Base-by-base conservation (phyloP, 2,113 vertebrate species). In the Gavia stellata region DNA sequence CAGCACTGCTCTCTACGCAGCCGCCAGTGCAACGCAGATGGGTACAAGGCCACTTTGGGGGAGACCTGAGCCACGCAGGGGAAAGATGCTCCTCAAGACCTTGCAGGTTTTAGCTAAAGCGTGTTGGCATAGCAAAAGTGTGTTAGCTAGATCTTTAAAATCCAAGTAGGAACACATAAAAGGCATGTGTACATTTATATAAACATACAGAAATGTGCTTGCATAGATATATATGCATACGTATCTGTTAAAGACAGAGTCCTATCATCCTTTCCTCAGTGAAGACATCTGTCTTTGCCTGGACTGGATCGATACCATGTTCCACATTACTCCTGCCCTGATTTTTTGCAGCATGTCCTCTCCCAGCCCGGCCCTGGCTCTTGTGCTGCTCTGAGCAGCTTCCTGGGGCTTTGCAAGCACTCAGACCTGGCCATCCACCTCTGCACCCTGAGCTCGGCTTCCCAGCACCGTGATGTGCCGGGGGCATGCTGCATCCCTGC, bases 1-100 rank as follows among this genome's bases (percentile, higher is more conserved):
- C 20, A 40, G 42, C 52, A 33, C 52, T 2, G 1, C 0, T 0
- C 40, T 36, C 44, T 13, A 0, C 0, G 0, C 67, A 45, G 49
- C 61, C 9, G 4, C 12, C 2, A 2, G 40, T 5, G 52, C 36
- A 17, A 17, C 8, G 4, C 5, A 2, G 38, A 2, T 2, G 34
- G 42, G 79, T 25, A 16, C 6, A 34, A 25, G 40, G 80, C 11
- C 10, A 1, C 34, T 44, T 9, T 2, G 18, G 42, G 59, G 44
- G 52, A 40, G 10, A 24, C 13, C 59, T 34, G 40, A 44, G 62
- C 68, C 38, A 5, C 9, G 0, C 1, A 19, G 47, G 33, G 24
- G 40, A 17, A 36, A 42, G 86, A 10, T 16, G 45, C 45, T 59
- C 19, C 71, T 40, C 20, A 8, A 17, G 50, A 14, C 34, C 53